Evolutionary conservation across 2,888 invertebrate genomes (phyloP), one percentile per base, ranked within the genome.

Genomic region (Neocrepidodera transversa): DNA sequence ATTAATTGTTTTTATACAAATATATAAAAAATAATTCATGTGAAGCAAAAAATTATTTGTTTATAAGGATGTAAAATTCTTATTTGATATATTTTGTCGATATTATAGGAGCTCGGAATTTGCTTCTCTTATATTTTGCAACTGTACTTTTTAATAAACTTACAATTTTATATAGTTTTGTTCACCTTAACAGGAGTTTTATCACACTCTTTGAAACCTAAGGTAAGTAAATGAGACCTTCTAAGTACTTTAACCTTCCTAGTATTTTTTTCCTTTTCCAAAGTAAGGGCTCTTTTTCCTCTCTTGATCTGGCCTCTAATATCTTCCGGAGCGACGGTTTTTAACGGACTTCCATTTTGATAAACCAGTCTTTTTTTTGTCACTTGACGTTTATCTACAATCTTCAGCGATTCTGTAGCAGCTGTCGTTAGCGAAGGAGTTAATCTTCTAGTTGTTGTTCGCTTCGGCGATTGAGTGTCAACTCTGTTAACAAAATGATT

Each of bases 161-260:
- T n/a, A n/a, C n/a, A n/a, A n/a, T n/a, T 2, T 68, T 69, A 74
- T 43, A 74, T 52, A 18, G 72, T 71, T 66, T 74, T 73, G 47
- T 70, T 74, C 16, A 71, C 14, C 63, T 70, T 74, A 20, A 72
- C 70, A 5, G 72, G 68, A 18, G 58, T 38, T 60, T 68, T 69
- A n/a, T 69, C 66, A 61, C 62, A 61, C 23, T 71, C 67, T 58
- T 68, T 71, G n/a, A 65, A 65, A 38, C 54, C 66, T 18, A 69
- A 43, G 18, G 63, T 58, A 20, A 70, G 58, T 13, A 70, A 67
- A 50, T 72, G 71, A 6, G 74, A 71, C 16, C 78, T 71, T 8
- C 78, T 67, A 32, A 78, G 62, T 35, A 79, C 75, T 70, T 79
- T 79, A 40, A 79, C 75, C 40, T 75, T 74, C 43, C 76, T 74